These are phyloP conservation scores for Antedon mediterranea DNA, from an alignment of 53 echinoderm and acorn worm species.

Conservation along the genomic window DNA sequence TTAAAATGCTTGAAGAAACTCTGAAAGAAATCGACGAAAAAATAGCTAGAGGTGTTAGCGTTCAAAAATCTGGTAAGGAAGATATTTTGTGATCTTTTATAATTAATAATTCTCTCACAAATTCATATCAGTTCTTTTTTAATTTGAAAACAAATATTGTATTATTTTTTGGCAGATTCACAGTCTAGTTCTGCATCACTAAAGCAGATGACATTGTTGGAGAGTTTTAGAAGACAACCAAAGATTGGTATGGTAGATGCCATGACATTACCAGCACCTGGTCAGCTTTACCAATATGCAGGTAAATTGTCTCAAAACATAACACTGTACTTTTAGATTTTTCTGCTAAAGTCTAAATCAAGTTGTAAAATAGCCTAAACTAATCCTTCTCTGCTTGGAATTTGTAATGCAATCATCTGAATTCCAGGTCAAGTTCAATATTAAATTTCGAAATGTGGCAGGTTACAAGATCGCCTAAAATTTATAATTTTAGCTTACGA, in stretches of 20 bases:
- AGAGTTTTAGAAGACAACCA: background rate
- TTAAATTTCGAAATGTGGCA: too few relatives aligned
- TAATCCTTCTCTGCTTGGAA: too few relatives aligned
- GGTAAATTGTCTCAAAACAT: slow-evolving; percentile 7
- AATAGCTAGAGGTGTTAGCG: background rate
- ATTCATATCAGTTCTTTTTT: too few relatives aligned
- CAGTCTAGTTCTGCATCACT: background rate
- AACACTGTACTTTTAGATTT: background rate
- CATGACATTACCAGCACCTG: background rate
- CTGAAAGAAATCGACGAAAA: slow-evolving; percentile 20
- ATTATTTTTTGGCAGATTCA: background rate
- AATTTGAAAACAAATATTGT: too few relatives aligned
- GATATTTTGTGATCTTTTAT: too few relatives aligned
- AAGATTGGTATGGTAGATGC: background rate
- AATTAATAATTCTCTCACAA: too few relatives aligned
- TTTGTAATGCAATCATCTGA: too few relatives aligned
- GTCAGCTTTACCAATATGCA: slow-evolving; percentile 37
- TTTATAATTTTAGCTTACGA: too few relatives aligned
- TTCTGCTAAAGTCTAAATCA: too few relatives aligned
- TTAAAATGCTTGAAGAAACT: slow-evolving; percentile 12
- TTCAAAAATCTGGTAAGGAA: background rate
- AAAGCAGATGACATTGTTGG: slow-evolving; percentile 8
- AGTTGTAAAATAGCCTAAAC: too few relatives aligned
- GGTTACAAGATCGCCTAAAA: too few relatives aligned
- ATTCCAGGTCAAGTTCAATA: too few relatives aligned